These are phyloP conservation scores for Halictus ligatus DNA, from an alignment of 2,888 invertebrate genomes.

Conservation along the genomic window DNA sequence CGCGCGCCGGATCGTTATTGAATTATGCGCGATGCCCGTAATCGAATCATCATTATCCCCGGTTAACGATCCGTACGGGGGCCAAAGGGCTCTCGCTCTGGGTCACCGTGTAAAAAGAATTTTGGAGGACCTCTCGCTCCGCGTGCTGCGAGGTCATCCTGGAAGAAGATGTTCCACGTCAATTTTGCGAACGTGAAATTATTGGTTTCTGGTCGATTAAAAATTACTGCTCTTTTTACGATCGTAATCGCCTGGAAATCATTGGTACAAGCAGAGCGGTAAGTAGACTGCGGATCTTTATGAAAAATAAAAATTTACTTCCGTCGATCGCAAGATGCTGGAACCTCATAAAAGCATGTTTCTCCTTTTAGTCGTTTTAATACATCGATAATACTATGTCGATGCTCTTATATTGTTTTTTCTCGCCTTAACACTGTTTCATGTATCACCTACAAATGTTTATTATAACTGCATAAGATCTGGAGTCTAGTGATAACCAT, in stretches of 20 bases:
- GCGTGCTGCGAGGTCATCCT: not conserved
- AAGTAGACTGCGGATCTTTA: no score
- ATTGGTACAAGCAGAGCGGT: no score
- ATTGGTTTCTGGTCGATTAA: not conserved
- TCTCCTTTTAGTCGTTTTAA: no score
- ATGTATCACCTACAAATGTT: not conserved
- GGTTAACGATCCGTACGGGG: slow-evolving; percentile 76
- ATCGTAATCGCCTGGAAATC: no score
- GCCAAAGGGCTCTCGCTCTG: slow-evolving; percentile 10
- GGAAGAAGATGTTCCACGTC: not conserved
- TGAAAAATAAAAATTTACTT: no score
- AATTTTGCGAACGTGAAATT: not conserved
- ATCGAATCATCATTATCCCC: slow-evolving; percentile 82
- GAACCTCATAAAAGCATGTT: no score
- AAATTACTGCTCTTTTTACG: no score
- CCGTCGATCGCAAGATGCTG: no score
- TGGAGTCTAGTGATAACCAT: no score
- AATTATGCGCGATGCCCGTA: slow-evolving; percentile 82
- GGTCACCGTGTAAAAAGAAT: not conserved
- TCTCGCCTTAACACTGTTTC: not conserved
- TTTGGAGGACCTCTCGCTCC: not conserved
- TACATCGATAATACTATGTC: no score
- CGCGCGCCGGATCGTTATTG: slow-evolving; percentile 82
- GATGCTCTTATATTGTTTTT: no score
- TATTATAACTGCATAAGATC: not conserved